A percentile compares a stretch with the other conserved stretches of the same genome.
Conservation (phyloP, 2,113 vertebrate species). For the Pituophis catenifer region DNA sequence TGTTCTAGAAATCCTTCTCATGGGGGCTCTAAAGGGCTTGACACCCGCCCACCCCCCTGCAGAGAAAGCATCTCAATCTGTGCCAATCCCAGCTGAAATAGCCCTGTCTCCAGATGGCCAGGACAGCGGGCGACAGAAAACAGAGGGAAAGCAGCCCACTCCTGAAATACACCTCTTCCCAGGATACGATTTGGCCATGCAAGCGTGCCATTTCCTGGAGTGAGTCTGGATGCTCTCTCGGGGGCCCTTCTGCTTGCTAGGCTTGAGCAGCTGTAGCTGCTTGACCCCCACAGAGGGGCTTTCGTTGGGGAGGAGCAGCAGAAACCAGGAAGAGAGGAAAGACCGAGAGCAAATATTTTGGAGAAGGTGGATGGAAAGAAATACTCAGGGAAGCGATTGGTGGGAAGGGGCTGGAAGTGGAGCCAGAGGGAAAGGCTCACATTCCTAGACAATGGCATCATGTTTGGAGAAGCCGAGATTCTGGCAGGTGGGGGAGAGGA, state of each 20-base stretch:
- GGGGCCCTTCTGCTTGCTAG: neutral
- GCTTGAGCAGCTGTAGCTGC: too few relatives aligned
- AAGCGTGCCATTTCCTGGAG: neutral
- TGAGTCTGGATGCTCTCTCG: neutral
- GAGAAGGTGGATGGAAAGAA: neutral
- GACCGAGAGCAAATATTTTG: neutral
- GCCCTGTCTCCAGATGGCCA: neutral
- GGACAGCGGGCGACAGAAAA: neutral
- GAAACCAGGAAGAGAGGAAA: neutral
- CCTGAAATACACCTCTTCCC: neutral
- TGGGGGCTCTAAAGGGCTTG: neutral
- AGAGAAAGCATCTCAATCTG: neutral
- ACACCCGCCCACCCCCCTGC: neutral
- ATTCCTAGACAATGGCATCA: neutral
- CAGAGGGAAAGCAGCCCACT: neutral
- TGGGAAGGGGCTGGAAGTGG: neutral
- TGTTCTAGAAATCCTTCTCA: neutral
- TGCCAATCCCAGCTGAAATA: neutral
- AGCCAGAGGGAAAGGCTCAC: neutral
- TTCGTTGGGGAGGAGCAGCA: neutral
- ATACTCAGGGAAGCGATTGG: neutral
- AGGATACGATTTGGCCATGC: neutral
- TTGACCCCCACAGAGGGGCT: neutral
- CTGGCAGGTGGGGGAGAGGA: neutral
- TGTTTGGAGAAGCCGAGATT: neutral